Evolutionary conservation across 2,113 vertebrate genomes (phyloP), one percentile per base, ranked within the genome.

Genomic region (Menura novaehollandiae): DNA sequence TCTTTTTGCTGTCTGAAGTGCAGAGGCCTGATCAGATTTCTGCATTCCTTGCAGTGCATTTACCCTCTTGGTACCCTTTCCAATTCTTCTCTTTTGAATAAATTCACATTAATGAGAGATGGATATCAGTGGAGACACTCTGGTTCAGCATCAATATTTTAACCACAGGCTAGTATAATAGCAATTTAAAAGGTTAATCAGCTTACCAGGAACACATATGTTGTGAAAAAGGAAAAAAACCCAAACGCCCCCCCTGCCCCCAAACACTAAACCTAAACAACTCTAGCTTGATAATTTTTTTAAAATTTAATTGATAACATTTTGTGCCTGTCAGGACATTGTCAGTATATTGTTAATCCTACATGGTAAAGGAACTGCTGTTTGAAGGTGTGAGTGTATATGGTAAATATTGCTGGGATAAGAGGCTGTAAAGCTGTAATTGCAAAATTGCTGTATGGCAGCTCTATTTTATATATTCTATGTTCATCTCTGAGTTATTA

Each of bases 191-290:
- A n/a, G 20, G 15, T 12, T 41, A 24, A 41, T n/a, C 28, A 56
- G 10, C 3, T 49, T 64, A 20, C 24, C 5, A 49, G 60, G 19
- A 69, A 33, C 14, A 49, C 17, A 27, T 9, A 33, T 33, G 15
- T 41, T 75, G 30, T 41, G 56, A 16, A 66, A 47, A 66, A 56
- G 28, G 1, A 2, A 20, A 26, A 30, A 43, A 20, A 26, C 33
- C 8, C 1, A 22, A 27, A 59, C 32, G 13, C 14, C 0, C 8
- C 46, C 14, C 0, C 8, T 19, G 10, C 39, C 10, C 39, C 11
- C 14, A 23, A 8, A 30, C 8, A 56, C 11, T 56, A 56, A 74
- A 5, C 5, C 6, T 28, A 64, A 74, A 3, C 18, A 46, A 13
- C 5, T n/a, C 12, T 28, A 6, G 3, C 6, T 49, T 66, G 12